Evolutionary conservation across 2,888 invertebrate genomes (phyloP).

Genomic region (Leucophora obtusa): DNA sequence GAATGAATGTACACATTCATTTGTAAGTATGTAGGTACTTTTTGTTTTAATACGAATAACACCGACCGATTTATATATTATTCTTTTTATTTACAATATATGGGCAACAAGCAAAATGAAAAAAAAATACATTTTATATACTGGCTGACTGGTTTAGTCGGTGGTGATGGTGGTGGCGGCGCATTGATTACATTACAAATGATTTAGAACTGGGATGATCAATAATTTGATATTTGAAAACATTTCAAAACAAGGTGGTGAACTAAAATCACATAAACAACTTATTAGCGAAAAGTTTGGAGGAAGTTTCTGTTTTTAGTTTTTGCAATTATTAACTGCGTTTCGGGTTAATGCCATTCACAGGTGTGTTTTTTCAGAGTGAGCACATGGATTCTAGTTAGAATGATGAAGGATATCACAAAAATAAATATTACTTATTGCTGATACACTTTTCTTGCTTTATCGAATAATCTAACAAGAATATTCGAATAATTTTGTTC

Average conservation of each 20-base stretch:
- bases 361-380: no score
- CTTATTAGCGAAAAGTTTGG: not conserved
- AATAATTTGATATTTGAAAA: constrained; percentile 45
- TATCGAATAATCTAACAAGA: no score
- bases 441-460: no score
- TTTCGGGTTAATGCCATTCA: no score
- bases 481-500: no score
- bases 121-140: no score
- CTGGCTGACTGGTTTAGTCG: constrained; percentile 2
- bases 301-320: not conserved
- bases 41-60: constrained; percentile 32
- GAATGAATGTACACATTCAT: constrained; percentile 1
- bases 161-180: constrained; percentile 10
- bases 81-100: constrained; percentile 14
- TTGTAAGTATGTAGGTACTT: not conserved
- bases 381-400: no score
- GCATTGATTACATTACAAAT: constrained; percentile 26
- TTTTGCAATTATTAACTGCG: no score
- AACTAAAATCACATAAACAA: constrained; percentile 7
- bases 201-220: constrained; percentile 34
- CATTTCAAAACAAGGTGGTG: constrained; percentile 12
- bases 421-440: no score
- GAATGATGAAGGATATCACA: no score
- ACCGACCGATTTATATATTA: constrained; percentile 19
- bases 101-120: constrained; percentile 14